Conservation (phyloP, 2,888 invertebrate species). For the Fragum fragum region DNA sequence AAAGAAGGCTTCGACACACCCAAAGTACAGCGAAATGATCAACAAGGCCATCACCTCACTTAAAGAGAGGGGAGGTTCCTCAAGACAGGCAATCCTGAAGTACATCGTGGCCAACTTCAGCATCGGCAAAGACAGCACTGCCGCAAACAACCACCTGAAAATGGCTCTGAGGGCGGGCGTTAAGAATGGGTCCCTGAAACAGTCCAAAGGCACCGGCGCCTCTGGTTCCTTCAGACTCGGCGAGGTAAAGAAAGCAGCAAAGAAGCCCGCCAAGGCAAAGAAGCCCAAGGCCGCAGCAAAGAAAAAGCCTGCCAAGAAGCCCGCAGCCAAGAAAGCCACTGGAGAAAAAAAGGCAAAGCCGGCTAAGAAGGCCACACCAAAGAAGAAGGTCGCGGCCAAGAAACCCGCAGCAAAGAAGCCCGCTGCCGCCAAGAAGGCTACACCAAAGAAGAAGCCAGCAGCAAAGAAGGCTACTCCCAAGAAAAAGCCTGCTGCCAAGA, state of each 20-base stretch:
- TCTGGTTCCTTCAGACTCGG: slow-evolving; percentile 82
- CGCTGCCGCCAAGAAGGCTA: slow-evolving; percentile 54
- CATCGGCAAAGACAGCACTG: slow-evolving; percentile 85
- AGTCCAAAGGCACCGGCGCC: slow-evolving; percentile 83
- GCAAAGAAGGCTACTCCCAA: slow-evolving; percentile 48
- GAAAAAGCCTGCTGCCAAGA: slow-evolving; percentile 54
- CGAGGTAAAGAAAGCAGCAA: slow-evolving; percentile 43
- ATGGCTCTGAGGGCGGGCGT: slow-evolving; percentile 86
- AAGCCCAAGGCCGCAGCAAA: slow-evolving; percentile 50
- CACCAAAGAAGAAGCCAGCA: slow-evolving; percentile 53
- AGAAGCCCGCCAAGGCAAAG: slow-evolving; percentile 62
- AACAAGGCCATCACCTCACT: slow-evolving; percentile 85
- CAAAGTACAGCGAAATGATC: slow-evolving; percentile 87
- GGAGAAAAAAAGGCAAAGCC: slow-evolving; percentile 65
- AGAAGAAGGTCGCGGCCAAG: slow-evolving; percentile 50
- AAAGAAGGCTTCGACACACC: slow-evolving; percentile 84
- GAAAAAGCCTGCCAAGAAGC: background rate
- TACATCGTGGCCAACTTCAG: slow-evolving; percentile 87
- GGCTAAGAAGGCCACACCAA: slow-evolving; percentile 62
- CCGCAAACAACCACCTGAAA: slow-evolving; percentile 86
- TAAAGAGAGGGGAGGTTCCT: slow-evolving; percentile 87
- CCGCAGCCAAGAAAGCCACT: slow-evolving; percentile 37
- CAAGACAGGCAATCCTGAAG: slow-evolving; percentile 87
- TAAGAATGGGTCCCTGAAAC: slow-evolving; percentile 85
- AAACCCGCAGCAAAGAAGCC: slow-evolving; percentile 68